Evolutionary conservation across 2,797 vertebrate species (phyloP).

Genomic region (Limosa lapponica): DNA sequence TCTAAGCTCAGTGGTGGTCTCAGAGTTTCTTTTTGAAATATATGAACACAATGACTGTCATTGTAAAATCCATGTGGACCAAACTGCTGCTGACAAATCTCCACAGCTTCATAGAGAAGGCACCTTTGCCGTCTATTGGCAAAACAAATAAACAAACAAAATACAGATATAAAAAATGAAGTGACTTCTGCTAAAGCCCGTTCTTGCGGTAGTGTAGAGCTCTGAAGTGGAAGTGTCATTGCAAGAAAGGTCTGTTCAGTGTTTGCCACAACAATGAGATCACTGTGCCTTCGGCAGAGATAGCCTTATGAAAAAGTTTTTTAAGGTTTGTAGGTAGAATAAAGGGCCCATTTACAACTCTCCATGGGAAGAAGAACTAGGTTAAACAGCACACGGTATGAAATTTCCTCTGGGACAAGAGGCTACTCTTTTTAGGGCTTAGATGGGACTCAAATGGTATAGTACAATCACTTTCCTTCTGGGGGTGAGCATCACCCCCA

Average conservation of each 20-base stretch:
- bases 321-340: conserved; percentile 40
- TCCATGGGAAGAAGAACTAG: conserved; percentile 62
- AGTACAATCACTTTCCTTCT: background rate
- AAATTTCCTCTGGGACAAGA: conserved; percentile 61
- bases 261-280: conserved; percentile 40
- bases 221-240: conserved; percentile 16
- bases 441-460: background rate
- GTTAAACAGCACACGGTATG: conserved; percentile 50
- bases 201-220: background rate
- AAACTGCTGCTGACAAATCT: background rate
- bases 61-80: background rate
- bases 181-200: background rate
- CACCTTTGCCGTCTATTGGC: background rate
- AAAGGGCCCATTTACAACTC: conserved; percentile 49
- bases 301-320: conserved; percentile 43
- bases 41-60: background rate
- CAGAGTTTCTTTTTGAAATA: conserved; percentile 25
- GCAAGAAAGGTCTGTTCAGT: conserved; percentile 20
- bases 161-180: background rate
- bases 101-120: background rate
- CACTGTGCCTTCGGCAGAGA: conserved; percentile 32
- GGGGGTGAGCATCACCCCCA: background rate
- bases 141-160: conserved; percentile 15
- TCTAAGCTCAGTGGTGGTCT: background rate
- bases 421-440: conserved; percentile 22